Evolutionary conservation across 2,797 vertebrate genomes (phyloP), one percentile per base, ranked within the genome.

Genomic region (Galago senegalensis): DNA sequence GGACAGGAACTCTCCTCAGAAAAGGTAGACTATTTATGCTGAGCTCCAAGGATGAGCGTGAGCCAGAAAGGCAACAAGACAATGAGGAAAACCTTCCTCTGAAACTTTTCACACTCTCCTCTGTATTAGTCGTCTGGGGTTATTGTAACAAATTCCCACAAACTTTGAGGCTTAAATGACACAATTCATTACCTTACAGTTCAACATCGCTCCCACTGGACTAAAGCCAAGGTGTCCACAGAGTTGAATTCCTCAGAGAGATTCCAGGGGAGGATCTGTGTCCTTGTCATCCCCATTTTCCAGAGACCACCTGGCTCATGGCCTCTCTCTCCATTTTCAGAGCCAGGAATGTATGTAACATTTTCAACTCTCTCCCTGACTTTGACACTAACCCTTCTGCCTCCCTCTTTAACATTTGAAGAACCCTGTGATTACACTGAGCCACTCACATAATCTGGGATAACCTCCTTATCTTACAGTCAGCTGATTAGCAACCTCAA

Each of bases 381-480:
- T 79, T 46, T 91, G 49, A 81, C 80, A 53, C 16, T 60, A 43
- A 49, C 31, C 43, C 18, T 23, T 86, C 80, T 67, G 3, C 10
- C 27, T 72, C 58, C 2, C 27, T 40, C 27, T 70, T 73, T 25
- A 12, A 91, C 8, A 67, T 60, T 90, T 29, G 60, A 37, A 76
- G 46, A 91, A 79, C 1, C 0, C 20, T 72, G 46, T 29, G 34
- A 84, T 84, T 92, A 27, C 29, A 89, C 4, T 81, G 37, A 89
- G 13, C 20, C 37, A 60, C 12, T 17, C 70, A 80, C 11, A 92
- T 92, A 70, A 89, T n/a, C 70, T 61, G 46, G 9, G 11, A 25
- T 56, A 53, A 65, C 91, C 46, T 69, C 69, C 29, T 87, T 80
- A 93, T 77, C 37, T 83, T 76, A 81, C 94, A 83, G 20, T 25